These are phyloP conservation scores for Lates japonicus DNA, from an alignment of 2,797 vertebrate genomes.

Conservation along the genomic window DNA sequence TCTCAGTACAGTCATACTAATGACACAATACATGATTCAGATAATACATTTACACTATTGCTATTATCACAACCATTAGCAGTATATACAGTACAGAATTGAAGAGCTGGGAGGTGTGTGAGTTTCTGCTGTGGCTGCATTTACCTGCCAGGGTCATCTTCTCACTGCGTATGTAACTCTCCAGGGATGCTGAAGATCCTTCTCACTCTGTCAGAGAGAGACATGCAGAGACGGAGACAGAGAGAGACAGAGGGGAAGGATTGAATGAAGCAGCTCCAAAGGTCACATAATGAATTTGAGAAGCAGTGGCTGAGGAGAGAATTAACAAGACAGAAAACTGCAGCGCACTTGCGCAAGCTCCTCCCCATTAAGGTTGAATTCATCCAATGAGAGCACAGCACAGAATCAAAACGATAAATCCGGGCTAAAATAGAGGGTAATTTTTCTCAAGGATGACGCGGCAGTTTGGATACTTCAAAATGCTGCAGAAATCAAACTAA, in stretches of 20 bases:
- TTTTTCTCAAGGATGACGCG: not conserved
- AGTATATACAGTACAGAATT: not conserved
- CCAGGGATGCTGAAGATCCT: slow-evolving; percentile 66
- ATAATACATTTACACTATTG: not conserved
- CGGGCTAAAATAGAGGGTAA: not conserved
- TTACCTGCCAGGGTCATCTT: slow-evolving; percentile 85
- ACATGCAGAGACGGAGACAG: slow-evolving; percentile 41
- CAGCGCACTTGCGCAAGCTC: slow-evolving; percentile 17
- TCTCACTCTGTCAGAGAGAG: slow-evolving; percentile 62
- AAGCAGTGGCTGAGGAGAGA: slow-evolving; percentile 5
- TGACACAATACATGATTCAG: not conserved
- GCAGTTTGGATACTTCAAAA: not conserved
- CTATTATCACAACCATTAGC: not conserved
- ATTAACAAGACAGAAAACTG: slow-evolving; percentile 15
- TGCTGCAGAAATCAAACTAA: not conserved
- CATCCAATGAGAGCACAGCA: slow-evolving; percentile 19
- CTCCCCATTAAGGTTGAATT: slow-evolving; percentile 34
- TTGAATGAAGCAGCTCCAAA: slow-evolving; percentile 37
- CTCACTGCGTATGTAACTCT: slow-evolving; percentile 62
- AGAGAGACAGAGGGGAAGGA: slow-evolving; percentile 8
- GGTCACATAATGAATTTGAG: slow-evolving; percentile 40
- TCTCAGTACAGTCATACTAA: not conserved
- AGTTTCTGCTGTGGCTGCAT: slow-evolving; percentile 60
- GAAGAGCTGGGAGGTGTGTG: slow-evolving; percentile 5
- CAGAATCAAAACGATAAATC: not conserved